These are phyloP conservation scores for Scaptomyza parva DNA, from an alignment of 2,888 invertebrate genomes.

Conservation along the genomic window DNA sequence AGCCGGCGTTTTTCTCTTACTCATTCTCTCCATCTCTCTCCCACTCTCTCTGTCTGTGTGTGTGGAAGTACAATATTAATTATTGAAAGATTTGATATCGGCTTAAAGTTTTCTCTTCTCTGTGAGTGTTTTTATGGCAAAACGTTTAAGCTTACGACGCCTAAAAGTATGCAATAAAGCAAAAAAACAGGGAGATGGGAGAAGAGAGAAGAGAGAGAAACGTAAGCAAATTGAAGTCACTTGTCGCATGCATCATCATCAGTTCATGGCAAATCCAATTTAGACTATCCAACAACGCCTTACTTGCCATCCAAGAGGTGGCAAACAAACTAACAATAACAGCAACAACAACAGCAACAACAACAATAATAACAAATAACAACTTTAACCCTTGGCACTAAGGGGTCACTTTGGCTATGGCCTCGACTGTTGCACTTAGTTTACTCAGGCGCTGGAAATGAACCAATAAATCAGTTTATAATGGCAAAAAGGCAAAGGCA, in stretches of 20 bases:
- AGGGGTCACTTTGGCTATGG: constrained; percentile 37
- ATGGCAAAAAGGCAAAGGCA: constrained; percentile 65
- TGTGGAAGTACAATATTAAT: constrained; percentile 66
- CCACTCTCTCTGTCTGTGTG: constrained; percentile 5
- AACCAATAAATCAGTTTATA: constrained; percentile 81
- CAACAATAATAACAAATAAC: constrained; percentile 14
- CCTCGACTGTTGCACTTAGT: constrained; percentile 60
- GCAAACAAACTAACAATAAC: constrained; percentile 21
- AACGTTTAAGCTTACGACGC: constrained; percentile 6
- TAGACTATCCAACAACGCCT: constrained; percentile 27
- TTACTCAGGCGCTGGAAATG: constrained; percentile 67
- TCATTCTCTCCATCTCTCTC: constrained; percentile 1
- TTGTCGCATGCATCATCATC: constrained; percentile 73
- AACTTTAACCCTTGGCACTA: constrained; percentile 38
- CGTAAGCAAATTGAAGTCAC: constrained; percentile 60
- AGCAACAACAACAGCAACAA: constrained; percentile 30
- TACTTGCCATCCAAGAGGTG: constrained; percentile 4
- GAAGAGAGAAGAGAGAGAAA: not conserved
- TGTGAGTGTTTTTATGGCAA: constrained; percentile 35
- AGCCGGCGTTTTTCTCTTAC: constrained; percentile 26
- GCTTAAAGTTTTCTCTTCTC: constrained; percentile 66
- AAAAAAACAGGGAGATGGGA: too few species aligned
- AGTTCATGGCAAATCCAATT: constrained; percentile 68
- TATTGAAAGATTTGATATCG: constrained; percentile 78
- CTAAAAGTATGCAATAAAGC: constrained; percentile 29